Evolutionary conservation across 1,140 invertebrate species (phyloP).

Genomic region (Linepithema humile): DNA sequence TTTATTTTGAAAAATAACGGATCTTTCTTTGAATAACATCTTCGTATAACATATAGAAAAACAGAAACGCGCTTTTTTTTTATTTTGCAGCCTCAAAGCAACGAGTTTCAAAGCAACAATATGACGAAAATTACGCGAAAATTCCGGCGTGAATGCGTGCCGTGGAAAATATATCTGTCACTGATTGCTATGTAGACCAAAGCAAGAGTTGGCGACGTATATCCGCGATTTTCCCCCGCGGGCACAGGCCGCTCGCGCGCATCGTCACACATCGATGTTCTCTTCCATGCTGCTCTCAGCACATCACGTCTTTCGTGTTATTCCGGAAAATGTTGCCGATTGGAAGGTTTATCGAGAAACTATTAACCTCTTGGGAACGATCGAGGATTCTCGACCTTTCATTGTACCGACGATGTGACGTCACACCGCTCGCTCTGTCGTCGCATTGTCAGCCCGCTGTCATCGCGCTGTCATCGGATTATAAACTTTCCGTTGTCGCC

Average conservation of each 20-base stretch:
- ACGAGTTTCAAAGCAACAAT: constrained; percentile 9
- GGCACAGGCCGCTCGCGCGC: neutral
- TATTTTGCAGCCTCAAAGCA: neutral
- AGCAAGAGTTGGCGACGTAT: neutral
- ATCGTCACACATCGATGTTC: constrained; percentile 42
- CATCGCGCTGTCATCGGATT: neutral
- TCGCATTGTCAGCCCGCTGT: neutral
- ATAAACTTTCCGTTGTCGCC: constrained; percentile 1
- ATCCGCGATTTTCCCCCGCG: constrained; percentile 14
- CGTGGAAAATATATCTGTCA: neutral
- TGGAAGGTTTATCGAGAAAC: constrained; percentile 54
- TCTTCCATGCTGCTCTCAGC: constrained; percentile 55
- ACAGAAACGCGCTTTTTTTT: neutral
- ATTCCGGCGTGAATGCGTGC: neutral
- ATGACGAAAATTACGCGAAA: neutral
- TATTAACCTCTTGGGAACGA: constrained; percentile 46
- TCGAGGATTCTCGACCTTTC: constrained; percentile 22
- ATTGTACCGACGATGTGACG: neutral
- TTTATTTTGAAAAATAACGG: too few species aligned
- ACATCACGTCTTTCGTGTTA: constrained; percentile 62
- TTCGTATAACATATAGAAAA: neutral
- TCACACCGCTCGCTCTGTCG: neutral
- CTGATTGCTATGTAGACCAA: constrained; percentile 16
- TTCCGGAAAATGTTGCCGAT: constrained; percentile 45
- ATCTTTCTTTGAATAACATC: too few species aligned